A percentile compares a stretch with the other conserved stretches of the same genome.
Evolutionary conservation across 2,888 invertebrate genomes (phyloP).

Genomic region (Hartigia nigra): DNA sequence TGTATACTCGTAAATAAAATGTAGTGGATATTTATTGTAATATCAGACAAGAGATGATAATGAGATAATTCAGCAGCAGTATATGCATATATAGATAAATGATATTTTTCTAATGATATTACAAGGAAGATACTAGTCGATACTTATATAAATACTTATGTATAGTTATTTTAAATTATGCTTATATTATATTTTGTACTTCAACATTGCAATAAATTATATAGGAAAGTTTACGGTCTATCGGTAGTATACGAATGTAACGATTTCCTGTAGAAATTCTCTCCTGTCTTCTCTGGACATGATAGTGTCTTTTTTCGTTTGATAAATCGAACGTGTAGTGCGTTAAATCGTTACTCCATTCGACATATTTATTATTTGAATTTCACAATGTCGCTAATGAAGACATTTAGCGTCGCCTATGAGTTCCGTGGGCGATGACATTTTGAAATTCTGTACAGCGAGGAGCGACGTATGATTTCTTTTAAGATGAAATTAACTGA

Average conservation of each 20-base stretch:
- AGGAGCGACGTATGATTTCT: not conserved
- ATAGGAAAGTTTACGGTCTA: constrained; percentile 20
- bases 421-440: not conserved
- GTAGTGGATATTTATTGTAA: not conserved
- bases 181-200: constrained; percentile 12
- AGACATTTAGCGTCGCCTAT: not conserved
- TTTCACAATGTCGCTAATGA: not conserved
- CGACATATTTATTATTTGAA: not conserved
- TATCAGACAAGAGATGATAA: not conserved
- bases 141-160: constrained; percentile 2
- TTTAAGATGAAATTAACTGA: not conserved
- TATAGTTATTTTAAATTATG: not conserved
- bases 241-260: not conserved
- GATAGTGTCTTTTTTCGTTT: not conserved
- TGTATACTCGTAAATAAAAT: not conserved
- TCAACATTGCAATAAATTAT: constrained; percentile 34
- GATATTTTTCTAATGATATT: constrained; percentile 2
- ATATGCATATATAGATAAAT: constrained; percentile 1
- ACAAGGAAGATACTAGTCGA: constrained; percentile 31
- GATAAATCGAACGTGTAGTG: not conserved
- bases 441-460: not conserved
- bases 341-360: not conserved
- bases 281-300: not conserved
- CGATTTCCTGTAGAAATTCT: not conserved
- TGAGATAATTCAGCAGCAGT: not conserved